phyloP scores from a whole-genome alignment of 2,888 invertebrate genomes.

The Ceramica pisi region DNA sequence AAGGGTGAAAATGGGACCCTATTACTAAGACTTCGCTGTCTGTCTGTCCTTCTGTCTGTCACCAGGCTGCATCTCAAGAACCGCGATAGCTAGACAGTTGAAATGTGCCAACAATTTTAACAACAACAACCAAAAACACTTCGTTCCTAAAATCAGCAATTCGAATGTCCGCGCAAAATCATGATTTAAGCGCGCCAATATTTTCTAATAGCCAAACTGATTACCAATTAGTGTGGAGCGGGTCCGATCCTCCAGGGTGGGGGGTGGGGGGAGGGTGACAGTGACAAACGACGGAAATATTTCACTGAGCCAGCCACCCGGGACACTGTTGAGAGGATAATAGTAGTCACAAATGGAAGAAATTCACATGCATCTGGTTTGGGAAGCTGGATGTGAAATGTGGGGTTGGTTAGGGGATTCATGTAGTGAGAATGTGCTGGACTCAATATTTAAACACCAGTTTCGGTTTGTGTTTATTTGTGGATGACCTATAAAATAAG shows the following conservation, averaged over 20 bases:
- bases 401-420: not conserved
- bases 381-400: constrained; percentile 11
- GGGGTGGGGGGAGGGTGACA: constrained; percentile 57
- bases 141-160: constrained; percentile 29
- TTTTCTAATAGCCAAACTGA: constrained; percentile 68
- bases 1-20: too few relatives aligned
- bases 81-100: too few relatives aligned
- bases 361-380: constrained; percentile 25
- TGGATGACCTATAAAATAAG: too few relatives aligned
- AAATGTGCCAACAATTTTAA: not conserved
- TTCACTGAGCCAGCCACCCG: constrained; percentile 66
- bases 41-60: too few relatives aligned
- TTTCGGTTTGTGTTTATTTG: too few relatives aligned
- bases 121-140: constrained; percentile 5
- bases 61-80: too few relatives aligned
- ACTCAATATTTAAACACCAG: too few relatives aligned
- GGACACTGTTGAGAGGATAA: constrained; percentile 56
- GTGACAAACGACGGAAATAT: constrained; percentile 74
- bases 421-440: not conserved
- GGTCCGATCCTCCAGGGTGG: constrained; percentile 49
- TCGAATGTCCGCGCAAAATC: constrained; percentile 42
- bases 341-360: constrained; percentile 52
- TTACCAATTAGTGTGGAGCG: constrained; percentile 67
- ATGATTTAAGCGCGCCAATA: constrained; percentile 65
- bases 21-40: too few relatives aligned